Conservation (phyloP, 2,888 invertebrate species). For the Gandaritis pyraliata region DNA sequence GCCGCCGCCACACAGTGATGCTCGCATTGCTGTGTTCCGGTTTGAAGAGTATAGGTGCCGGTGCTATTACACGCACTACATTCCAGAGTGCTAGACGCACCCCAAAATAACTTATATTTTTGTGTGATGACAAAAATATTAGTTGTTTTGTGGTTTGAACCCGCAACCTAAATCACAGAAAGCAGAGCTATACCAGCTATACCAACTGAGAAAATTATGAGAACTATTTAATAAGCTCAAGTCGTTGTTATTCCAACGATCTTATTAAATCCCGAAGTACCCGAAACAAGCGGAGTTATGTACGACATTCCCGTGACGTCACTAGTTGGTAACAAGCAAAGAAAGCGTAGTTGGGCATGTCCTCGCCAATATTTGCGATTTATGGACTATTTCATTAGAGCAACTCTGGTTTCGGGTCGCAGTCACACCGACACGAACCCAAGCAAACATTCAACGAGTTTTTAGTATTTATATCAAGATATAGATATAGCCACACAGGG, state of each 20-base stretch:
- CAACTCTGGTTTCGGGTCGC: conserved; percentile 40
- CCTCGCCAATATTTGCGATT: conserved; percentile 58
- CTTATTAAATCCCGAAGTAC: conserved; percentile 29
- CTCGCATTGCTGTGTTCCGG: no score
- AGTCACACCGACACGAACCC: conserved; percentile 37
- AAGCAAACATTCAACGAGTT: neutral
- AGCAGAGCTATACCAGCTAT: neutral
- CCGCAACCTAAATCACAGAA: no score
- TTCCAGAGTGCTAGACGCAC: no score
- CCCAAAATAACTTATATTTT: no score
- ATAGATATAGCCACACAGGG: no score
- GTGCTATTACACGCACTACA: no score
- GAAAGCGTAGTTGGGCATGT: conserved; percentile 37
- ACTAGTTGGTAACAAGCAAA: conserved; percentile 39
- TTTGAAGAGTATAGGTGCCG: no score
- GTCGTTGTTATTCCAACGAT: conserved; percentile 21
- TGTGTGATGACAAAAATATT: no score
- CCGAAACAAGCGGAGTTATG: conserved; percentile 26
- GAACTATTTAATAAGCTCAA: conserved; percentile 6
- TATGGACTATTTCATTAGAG: conserved; percentile 64
- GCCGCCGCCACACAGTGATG: no score
- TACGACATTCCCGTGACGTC: conserved; percentile 37
- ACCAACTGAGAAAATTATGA: conserved; percentile 3
- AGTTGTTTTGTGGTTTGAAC: no score
- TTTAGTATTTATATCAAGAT: neutral